Evolutionary conservation across 2,113 vertebrate species (phyloP).

Genomic region (Naja naja): DNA sequence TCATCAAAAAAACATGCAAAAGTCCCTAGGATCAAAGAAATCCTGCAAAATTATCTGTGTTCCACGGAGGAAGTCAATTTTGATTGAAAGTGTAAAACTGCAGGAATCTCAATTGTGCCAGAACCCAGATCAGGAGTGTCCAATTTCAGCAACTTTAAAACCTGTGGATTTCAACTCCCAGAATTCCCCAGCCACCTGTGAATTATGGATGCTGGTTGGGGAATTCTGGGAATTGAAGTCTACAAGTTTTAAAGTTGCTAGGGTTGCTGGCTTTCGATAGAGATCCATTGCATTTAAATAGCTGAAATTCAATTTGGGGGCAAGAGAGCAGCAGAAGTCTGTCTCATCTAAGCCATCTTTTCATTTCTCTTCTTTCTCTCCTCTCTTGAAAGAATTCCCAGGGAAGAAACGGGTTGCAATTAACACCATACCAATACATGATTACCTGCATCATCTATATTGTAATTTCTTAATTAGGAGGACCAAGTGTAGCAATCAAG

Average conservation of each 20-base stretch:
- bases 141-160: background rate
- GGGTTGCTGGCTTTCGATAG: background rate
- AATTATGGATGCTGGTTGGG: background rate
- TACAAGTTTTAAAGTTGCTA: background rate
- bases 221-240: background rate
- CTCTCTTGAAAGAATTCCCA: background rate
- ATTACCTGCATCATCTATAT: conserved; percentile 15
- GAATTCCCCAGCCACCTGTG: background rate
- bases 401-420: conserved; percentile 5
- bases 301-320: background rate
- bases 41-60: background rate
- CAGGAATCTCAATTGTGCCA: background rate
- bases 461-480: conserved; percentile 23
- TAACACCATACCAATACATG: background rate
- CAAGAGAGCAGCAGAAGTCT: background rate
- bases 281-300: background rate
- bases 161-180: background rate
- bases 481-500: conserved; percentile 14
- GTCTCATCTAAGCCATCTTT: background rate
- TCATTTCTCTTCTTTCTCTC: background rate
- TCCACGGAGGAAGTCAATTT: background rate
- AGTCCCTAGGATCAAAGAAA: background rate
- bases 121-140: background rate
- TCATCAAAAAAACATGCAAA: background rate
- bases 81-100: background rate